phyloP scores from a whole-genome alignment of 2,113 vertebrate genomes.

The Clarias magur region DNA sequence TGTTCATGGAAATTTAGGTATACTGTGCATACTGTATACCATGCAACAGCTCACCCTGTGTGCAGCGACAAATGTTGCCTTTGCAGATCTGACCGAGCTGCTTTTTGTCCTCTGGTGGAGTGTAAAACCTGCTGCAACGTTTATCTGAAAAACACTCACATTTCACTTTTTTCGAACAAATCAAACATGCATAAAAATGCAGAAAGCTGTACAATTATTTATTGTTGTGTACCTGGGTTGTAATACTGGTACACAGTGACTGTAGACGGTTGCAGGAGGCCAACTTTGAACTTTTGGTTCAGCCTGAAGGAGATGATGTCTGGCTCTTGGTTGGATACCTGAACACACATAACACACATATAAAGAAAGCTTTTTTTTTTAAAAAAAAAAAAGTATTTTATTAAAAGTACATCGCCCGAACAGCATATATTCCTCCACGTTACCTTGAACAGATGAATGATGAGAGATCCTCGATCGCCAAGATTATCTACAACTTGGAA shows the following conservation, averaged over 20 bases:
- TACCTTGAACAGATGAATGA: constrained; percentile 81
- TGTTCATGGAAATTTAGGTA: too few species aligned
- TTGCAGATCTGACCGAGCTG: constrained; percentile 69
- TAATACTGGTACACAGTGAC: constrained; percentile 86
- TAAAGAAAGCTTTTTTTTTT: background rate
- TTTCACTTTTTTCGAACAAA: background rate
- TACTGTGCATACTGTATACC: too few species aligned
- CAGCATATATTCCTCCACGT: background rate
- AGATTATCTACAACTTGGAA: constrained; percentile 67
- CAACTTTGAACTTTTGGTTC: constrained; percentile 72
- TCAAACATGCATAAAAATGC: background rate
- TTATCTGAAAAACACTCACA: constrained; percentile 61
- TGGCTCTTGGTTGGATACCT: constrained; percentile 76
- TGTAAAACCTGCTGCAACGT: constrained; percentile 70
- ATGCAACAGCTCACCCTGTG: constrained; percentile 62
- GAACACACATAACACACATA: background rate
- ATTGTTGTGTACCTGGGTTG: constrained; percentile 53
- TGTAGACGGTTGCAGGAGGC: constrained; percentile 79
- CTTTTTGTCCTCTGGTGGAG: constrained; percentile 63
- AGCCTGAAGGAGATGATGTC: constrained; percentile 74
- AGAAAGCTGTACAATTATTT: too few species aligned
- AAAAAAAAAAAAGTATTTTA: background rate
- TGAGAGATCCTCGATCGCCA: constrained; percentile 72
- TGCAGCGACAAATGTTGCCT: constrained; percentile 70
- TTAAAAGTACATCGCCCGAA: background rate